Percentiles rank a stretch among this genome's conserved stretches.
Conservation (phyloP, 2,888 invertebrate species). For the Eupithecia exiguata region DNA sequence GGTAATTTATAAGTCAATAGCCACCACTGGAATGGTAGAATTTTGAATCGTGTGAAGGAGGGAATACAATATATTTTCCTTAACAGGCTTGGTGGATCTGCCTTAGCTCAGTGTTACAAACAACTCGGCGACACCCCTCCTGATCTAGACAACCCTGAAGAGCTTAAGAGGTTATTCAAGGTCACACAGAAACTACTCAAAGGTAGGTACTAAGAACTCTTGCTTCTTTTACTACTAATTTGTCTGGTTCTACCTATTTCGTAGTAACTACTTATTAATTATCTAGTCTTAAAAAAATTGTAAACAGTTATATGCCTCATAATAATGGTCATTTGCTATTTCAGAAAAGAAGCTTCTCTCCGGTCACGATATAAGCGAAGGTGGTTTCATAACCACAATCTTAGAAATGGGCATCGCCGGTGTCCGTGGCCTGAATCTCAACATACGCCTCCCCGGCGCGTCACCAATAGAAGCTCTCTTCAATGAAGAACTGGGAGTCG, state of each 20-base stretch:
- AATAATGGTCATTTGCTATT: conserved; percentile 14
- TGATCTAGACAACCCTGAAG: conserved; percentile 88
- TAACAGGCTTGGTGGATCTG: conserved; percentile 93
- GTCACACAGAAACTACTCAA: conserved; percentile 92
- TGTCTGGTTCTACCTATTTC: not conserved
- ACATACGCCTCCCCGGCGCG: conserved; percentile 77
- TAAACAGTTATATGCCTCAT: too few species aligned
- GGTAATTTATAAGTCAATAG: conserved; percentile 53
- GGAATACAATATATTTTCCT: conserved; percentile 13
- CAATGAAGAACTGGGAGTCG: conserved; percentile 93
- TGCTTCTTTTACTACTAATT: not conserved
- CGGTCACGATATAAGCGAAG: conserved; percentile 98
- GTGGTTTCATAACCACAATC: conserved; percentile 94
- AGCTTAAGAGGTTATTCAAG: conserved; percentile 90
- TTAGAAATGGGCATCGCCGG: conserved; percentile 99
- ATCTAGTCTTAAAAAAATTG: not conserved
- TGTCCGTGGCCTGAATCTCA: conserved; percentile 89
- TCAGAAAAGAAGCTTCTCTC: conserved; percentile 88
- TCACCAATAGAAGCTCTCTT: conserved; percentile 88
- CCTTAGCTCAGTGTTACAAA: conserved; percentile 94
- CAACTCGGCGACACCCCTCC: conserved; percentile 92
- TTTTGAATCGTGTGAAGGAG: not conserved
- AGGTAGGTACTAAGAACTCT: conserved; percentile 68
- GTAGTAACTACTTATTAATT: not conserved
- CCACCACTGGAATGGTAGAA: not conserved